Base-by-base conservation (phyloP, 2,113 vertebrate species). In the Mus pahari region DNA sequence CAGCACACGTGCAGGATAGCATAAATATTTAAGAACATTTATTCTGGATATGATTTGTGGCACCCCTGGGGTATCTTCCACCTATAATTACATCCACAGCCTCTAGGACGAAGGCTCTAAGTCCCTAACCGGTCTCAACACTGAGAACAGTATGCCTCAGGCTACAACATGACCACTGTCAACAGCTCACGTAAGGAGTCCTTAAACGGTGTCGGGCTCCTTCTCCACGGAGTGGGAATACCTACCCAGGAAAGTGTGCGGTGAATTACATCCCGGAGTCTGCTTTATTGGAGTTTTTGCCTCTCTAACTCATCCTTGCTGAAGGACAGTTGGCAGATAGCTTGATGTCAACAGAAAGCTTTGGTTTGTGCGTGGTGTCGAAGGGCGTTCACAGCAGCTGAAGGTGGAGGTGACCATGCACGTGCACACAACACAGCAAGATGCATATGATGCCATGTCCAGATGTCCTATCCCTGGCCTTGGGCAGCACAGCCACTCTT, bases 161-260 rank as follows among this genome's bases (percentile, higher is more conserved):
- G 73, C 83, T 62, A 7, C 78, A 31, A 31, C 78, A 39, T 24
- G 70, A 53, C 73, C 7, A 28, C 3, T 17, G 75, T 70, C 50
- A 53, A 31, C 20, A 60, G 33, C 14, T 12, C 6, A 20, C 22
- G 1, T 78, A 33, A 45, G 90, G 42, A 0, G 17, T n/a, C 68
- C n/a, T 74, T 62, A 2, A 2, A n/a, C 6, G 55, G 16, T 55
- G 31, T n/a, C 12, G 0, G 0, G 45, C 50, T 70, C 83, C 73
- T 89, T 48, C 0, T 7, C 28, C 3, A 8, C 12, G 64, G 19
- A 12, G 58, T 20, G 45, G 58, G 42, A 50, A 42, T 14, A 3
- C 0, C 2, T 6, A 16, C 10, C 6, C 10, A 26, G 9, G 19
- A 6, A 39, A 39, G 2, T 9, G 2, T 19, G 58, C 3, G 0